Evolutionary conservation across 2,797 vertebrate genomes (phyloP).

Genomic region (Characodon lateralis): DNA sequence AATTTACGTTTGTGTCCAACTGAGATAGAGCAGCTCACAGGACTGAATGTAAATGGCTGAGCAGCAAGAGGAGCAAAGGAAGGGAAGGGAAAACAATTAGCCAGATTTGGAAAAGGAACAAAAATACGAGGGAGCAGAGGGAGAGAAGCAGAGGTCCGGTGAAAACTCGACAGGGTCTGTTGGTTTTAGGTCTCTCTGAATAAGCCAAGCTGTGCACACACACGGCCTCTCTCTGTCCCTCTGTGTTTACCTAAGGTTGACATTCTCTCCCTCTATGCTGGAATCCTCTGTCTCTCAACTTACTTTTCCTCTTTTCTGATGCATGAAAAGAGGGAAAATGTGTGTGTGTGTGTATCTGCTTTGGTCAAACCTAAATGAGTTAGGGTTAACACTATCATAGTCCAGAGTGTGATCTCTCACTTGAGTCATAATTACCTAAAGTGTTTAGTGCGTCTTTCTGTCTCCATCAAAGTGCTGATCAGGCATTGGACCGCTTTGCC

Average conservation of each 20-base stretch:
- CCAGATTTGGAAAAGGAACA: slow-evolving; percentile 61
- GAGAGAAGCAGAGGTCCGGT: slow-evolving; percentile 54
- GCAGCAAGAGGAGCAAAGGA: slow-evolving; percentile 53
- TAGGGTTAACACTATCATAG: slow-evolving; percentile 56
- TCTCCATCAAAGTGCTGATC: slow-evolving; percentile 88
- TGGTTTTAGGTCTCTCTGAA: slow-evolving; percentile 78
- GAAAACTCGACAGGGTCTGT: slow-evolving; percentile 71
- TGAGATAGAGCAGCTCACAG: slow-evolving; percentile 27
- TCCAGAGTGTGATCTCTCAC: slow-evolving; percentile 54
- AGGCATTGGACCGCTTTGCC: slow-evolving; percentile 95
- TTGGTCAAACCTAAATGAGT: slow-evolving; percentile 60
- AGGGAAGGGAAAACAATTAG: slow-evolving; percentile 68
- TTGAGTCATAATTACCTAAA: slow-evolving; percentile 66
- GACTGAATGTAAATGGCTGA: slow-evolving; percentile 55
- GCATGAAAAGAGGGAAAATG: background rate
- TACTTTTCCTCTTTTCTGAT: slow-evolving; percentile 70
- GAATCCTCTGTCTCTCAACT: slow-evolving; percentile 71
- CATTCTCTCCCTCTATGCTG: slow-evolving; percentile 80
- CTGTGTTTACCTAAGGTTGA: slow-evolving; percentile 76
- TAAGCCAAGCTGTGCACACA: slow-evolving; percentile 74
- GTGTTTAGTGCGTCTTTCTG: slow-evolving; percentile 58
- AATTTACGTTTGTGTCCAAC: slow-evolving; percentile 15
- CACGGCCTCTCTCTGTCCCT: slow-evolving; percentile 70
- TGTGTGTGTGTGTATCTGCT: slow-evolving; percentile 42
- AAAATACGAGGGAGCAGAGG: slow-evolving; percentile 31